These are phyloP conservation scores for Allophyes oxyacanthae DNA, from an alignment of 2,888 invertebrate genomes.

Conservation along the genomic window DNA sequence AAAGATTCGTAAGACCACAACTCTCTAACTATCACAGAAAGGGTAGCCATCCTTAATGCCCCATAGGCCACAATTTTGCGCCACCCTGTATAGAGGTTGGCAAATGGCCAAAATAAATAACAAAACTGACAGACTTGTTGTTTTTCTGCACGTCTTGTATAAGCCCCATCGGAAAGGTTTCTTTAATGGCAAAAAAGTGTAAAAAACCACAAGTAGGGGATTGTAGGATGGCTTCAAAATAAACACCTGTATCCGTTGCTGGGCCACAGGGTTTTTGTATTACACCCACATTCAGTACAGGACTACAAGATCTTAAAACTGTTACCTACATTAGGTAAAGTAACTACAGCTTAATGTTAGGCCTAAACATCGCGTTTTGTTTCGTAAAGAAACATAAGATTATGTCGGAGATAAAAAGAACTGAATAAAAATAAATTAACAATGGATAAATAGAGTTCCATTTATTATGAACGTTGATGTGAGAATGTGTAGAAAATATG, in stretches of 20 bases:
- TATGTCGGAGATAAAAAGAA: too few relatives aligned
- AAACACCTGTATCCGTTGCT: conserved; percentile 82
- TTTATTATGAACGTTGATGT: neutral
- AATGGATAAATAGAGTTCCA: too few relatives aligned
- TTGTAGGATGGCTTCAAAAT: conserved; percentile 71
- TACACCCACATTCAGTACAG: conserved; percentile 15
- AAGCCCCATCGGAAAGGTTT: conserved; percentile 55
- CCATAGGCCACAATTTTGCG: too few relatives aligned
- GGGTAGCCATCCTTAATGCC: too few relatives aligned
- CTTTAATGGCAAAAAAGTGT: conserved; percentile 57
- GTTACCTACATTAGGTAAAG: too few relatives aligned
- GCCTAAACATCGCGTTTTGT: conserved; percentile 12
- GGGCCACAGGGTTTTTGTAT: conserved; percentile 46
- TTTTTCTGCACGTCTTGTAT: conserved; percentile 33
- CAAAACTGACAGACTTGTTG: conserved; percentile 45
- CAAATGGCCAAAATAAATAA: conserved; percentile 8
- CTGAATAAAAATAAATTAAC: too few relatives aligned
- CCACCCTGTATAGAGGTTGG: too few relatives aligned
- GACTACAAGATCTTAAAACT: conserved; percentile 14
- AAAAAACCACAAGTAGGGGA: conserved; percentile 68
- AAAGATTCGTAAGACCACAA: too few relatives aligned
- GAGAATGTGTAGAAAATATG: neutral
- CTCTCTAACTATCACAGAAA: too few relatives aligned
- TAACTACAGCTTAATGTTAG: conserved; percentile 11
- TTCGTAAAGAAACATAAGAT: too few relatives aligned